phyloP scores from a whole-genome alignment of 2,888 invertebrate genomes.

The Dorcus parallelipipedus region DNA sequence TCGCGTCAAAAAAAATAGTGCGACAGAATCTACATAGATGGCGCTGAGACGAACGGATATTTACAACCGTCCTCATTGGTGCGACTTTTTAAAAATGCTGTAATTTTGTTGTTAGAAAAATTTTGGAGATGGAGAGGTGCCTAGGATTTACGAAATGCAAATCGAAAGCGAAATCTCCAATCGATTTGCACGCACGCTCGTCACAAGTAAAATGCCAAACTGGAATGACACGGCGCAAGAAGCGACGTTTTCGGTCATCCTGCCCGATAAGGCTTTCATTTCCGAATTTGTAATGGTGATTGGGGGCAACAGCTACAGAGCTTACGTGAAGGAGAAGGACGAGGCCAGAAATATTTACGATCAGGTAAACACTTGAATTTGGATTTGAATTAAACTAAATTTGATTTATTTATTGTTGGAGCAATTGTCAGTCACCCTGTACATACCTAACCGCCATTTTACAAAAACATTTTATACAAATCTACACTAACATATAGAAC shows the following conservation, averaged over 20 bases:
- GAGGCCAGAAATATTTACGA: slow-evolving; percentile 56
- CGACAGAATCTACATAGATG: too few species aligned
- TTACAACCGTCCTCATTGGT: too few species aligned
- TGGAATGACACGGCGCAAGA: slow-evolving; percentile 58
- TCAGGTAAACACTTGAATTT: slow-evolving; percentile 33
- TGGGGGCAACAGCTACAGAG: slow-evolving; percentile 60
- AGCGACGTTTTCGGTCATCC: slow-evolving; percentile 61
- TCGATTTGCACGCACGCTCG: slow-evolving; percentile 63
- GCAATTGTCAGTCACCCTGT: too few species aligned
- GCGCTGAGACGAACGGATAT: too few species aligned
- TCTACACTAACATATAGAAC: too few species aligned
- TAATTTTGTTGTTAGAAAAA: too few species aligned
- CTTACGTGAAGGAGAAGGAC: slow-evolving; percentile 63
- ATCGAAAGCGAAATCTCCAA: slow-evolving; percentile 61
- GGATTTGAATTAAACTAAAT: too few species aligned
- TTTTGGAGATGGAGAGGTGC: slow-evolving; percentile 15
- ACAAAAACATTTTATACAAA: too few species aligned
- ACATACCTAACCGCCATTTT: too few species aligned
- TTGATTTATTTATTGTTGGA: too few species aligned
- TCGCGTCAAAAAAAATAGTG: too few species aligned
- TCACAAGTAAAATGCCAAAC: slow-evolving; percentile 64
- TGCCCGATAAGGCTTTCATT: slow-evolving; percentile 69
- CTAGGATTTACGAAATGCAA: slow-evolving; percentile 59
- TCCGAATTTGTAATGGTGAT: slow-evolving; percentile 67
- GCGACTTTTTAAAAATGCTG: too few species aligned